Percentiles rank a stretch among this genome's conserved stretches.
Evolutionary conservation across 2,113 vertebrate species (phyloP).

Genomic region (Illadopsis cleaveri): DNA sequence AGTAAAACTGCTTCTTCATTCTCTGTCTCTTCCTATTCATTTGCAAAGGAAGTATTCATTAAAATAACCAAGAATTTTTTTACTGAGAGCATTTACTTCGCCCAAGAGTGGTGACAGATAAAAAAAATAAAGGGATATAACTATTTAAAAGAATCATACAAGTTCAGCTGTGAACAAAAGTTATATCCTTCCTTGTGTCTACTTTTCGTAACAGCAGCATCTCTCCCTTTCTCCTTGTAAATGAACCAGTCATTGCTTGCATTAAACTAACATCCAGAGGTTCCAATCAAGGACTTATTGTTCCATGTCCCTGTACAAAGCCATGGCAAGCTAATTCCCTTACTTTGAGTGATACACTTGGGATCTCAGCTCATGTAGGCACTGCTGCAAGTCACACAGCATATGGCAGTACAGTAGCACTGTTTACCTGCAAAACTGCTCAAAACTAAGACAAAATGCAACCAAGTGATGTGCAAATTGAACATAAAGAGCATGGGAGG

Average conservation of each 20-base stretch:
- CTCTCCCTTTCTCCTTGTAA: not conserved
- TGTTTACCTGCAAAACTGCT: not conserved
- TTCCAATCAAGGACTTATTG: not conserved
- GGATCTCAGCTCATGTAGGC: not conserved
- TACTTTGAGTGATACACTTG: not conserved
- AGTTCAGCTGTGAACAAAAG: not conserved
- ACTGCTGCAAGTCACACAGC: not conserved
- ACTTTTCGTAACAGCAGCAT: not conserved
- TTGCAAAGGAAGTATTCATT: not conserved
- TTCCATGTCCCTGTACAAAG: not conserved
- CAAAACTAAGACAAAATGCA: not conserved
- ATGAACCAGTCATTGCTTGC: not conserved
- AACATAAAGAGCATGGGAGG: not conserved
- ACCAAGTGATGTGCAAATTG: not conserved
- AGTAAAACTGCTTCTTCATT: not conserved
- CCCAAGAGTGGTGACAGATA: not conserved
- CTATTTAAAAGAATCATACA: not conserved
- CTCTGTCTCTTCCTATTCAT: not conserved
- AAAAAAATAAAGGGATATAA: not conserved
- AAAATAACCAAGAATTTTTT: not conserved
- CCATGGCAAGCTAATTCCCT: not conserved
- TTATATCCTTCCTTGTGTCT: not conserved
- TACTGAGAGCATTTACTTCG: not conserved
- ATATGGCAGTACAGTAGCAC: not conserved
- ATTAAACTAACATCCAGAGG: not conserved